These are phyloP conservation scores for Hemitrygon akajei DNA, from an alignment of 2,797 vertebrate genomes.

Conservation along the genomic window DNA sequence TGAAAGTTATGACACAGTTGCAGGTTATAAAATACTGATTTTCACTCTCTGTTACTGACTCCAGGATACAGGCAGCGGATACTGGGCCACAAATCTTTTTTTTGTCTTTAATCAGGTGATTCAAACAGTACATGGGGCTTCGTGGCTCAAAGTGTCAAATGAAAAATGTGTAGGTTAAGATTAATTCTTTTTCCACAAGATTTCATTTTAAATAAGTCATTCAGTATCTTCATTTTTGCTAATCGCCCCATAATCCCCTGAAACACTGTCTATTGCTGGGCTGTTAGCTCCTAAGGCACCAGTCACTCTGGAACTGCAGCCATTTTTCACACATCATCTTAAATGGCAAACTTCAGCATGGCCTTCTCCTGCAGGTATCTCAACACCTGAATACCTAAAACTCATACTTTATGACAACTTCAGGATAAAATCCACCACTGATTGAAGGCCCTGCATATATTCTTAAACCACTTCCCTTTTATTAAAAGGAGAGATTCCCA, in stretches of 20 bases:
- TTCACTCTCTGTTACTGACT: conserved; percentile 26
- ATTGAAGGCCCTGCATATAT: neutral
- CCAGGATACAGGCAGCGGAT: neutral
- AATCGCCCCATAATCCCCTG: too few species aligned
- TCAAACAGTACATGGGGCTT: neutral
- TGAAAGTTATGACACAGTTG: neutral
- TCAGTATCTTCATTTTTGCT: too few species aligned
- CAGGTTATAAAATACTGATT: neutral
- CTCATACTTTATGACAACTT: neutral
- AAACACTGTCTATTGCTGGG: neutral
- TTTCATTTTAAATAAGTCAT: neutral
- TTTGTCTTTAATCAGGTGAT: neutral
- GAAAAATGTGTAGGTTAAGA: neutral
- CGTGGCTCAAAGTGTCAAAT: neutral
- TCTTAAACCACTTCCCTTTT: neutral
- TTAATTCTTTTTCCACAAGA: neutral
- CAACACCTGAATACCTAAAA: neutral
- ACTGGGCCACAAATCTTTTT: neutral
- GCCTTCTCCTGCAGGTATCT: neutral
- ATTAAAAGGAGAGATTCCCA: neutral
- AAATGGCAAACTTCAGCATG: too few species aligned
- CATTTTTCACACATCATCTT: neutral
- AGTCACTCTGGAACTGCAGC: neutral
- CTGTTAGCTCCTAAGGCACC: neutral
- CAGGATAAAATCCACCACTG: neutral